phyloP scores from a whole-genome alignment of 2,888 invertebrate genomes.

The Andricus curvator region DNA sequence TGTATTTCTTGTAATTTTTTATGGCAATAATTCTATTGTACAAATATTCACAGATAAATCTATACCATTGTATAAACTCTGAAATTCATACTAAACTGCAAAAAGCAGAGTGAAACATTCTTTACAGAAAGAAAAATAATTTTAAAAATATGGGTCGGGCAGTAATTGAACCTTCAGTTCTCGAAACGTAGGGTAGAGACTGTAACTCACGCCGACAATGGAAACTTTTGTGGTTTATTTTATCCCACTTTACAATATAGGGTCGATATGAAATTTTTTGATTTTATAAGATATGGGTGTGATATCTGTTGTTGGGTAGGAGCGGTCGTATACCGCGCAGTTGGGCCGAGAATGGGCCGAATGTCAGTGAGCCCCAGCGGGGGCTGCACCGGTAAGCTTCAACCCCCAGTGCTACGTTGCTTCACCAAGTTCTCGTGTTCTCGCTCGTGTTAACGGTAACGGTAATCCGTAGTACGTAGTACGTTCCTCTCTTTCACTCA shows the following conservation, averaged over 20 bases:
- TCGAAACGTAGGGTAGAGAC: too few relatives aligned
- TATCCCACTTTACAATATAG: background rate
- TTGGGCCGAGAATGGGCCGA: slow-evolving; percentile 77
- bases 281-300: slow-evolving; percentile 61
- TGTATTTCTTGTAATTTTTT: background rate
- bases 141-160: background rate
- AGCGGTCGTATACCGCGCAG: slow-evolving; percentile 77
- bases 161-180: too few relatives aligned
- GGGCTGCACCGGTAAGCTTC: slow-evolving; percentile 78
- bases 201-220: too few relatives aligned
- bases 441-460: slow-evolving; percentile 75
- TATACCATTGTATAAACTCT: background rate
- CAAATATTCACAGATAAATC: background rate
- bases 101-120: too few relatives aligned
- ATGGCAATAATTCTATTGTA: background rate
- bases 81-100: too few relatives aligned
- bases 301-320: slow-evolving; percentile 77
- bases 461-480: slow-evolving; percentile 76
- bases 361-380: slow-evolving; percentile 76
- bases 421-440: slow-evolving; percentile 74
- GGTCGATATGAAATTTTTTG: slow-evolving; percentile 47
- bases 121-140: background rate
- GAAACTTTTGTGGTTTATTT: background rate
- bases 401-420: slow-evolving; percentile 74
- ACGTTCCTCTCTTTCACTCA: slow-evolving; percentile 65